Conservation (phyloP, 2,797 vertebrate species). For the Dromococcyx pavoninus region DNA sequence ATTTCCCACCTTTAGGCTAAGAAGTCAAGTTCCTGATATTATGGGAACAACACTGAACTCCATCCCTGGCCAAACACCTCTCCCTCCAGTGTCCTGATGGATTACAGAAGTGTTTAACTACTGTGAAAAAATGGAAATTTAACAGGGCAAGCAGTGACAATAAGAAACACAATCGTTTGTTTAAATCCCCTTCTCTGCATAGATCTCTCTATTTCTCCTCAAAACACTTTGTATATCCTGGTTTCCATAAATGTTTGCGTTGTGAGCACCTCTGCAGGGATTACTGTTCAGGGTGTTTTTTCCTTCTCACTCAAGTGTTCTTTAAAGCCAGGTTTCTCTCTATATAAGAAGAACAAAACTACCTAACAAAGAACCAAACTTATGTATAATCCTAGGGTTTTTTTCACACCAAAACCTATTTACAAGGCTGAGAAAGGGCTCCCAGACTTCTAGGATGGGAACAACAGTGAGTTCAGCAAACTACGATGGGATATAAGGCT, state of each 20-base stretch:
- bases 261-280: background rate
- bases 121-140: background rate
- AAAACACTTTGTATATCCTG: background rate
- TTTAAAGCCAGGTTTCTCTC: background rate
- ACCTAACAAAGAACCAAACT: background rate
- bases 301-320: background rate
- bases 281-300: background rate
- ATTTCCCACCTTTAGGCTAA: background rate
- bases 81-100: background rate
- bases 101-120: background rate
- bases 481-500: rapidly evolving
- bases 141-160: background rate
- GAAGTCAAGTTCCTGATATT: background rate
- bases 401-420: background rate
- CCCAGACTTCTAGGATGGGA: background rate
- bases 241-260: background rate
- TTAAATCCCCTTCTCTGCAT: background rate
- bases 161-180: background rate
- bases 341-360: background rate
- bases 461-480: rapidly evolving
- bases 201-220: background rate
- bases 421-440: background rate
- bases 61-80: background rate
- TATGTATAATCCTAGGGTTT: background rate
- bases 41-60: background rate